A percentile compares a stretch with the other conserved stretches of the same genome.
phyloP scores from a whole-genome alignment of 1,140 invertebrate genomes.

The Drosophila tristis region DNA sequence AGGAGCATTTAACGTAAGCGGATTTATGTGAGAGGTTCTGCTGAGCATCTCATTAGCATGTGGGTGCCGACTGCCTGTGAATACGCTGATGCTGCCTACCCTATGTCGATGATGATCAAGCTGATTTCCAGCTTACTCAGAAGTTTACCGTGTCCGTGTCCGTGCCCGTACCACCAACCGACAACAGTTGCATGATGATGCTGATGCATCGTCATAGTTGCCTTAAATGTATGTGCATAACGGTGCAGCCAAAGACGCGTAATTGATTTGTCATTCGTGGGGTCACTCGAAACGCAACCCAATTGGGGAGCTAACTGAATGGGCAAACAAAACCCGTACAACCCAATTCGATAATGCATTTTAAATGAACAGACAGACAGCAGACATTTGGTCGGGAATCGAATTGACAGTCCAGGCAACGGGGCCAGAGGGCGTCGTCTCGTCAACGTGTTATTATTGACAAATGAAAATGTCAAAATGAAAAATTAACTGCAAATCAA shows the following conservation, averaged over 20 bases:
- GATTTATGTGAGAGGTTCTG: slow-evolving; percentile 54
- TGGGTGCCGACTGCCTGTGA: slow-evolving; percentile 37
- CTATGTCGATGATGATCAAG: slow-evolving; percentile 52
- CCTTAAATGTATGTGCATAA: slow-evolving; percentile 47
- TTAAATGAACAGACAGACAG: slow-evolving; percentile 47
- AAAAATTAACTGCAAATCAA: slow-evolving; percentile 80
- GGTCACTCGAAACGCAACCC: not conserved
- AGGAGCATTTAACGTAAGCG: slow-evolving; percentile 72
- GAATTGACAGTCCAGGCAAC: slow-evolving; percentile 38
- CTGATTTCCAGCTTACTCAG: slow-evolving; percentile 31
- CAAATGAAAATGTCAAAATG: slow-evolving; percentile 83
- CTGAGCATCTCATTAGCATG: slow-evolving; percentile 60
- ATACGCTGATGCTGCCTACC: not conserved
- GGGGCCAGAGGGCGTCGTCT: slow-evolving; percentile 33
- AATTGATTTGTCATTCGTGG: slow-evolving; percentile 59
- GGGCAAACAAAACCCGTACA: slow-evolving; percentile 23
- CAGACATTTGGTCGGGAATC: slow-evolving; percentile 45
- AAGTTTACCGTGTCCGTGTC: slow-evolving; percentile 24
- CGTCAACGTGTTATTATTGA: slow-evolving; percentile 79
- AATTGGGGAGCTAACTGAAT: not conserved
- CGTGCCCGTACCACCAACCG: no score
- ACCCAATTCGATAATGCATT: slow-evolving; percentile 52
- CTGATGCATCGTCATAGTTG: slow-evolving; percentile 37
- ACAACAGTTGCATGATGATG: slow-evolving; percentile 1
- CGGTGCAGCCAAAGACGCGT: slow-evolving; percentile 54